These are phyloP conservation scores for Nemurella pictetii DNA, from an alignment of 2,888 invertebrate genomes.

Conservation along the genomic window DNA sequence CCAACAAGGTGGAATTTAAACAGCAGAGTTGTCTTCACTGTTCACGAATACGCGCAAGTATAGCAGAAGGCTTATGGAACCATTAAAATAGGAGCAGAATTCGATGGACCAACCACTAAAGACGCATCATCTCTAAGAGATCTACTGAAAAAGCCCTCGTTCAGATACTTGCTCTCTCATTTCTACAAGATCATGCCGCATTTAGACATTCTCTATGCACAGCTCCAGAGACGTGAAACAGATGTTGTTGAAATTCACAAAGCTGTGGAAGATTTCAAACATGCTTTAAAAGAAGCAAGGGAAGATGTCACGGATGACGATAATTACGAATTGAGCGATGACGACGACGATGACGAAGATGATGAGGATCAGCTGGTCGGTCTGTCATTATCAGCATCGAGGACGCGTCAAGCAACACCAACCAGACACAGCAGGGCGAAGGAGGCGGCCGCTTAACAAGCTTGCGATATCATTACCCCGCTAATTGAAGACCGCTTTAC, in stretches of 20 bases:
- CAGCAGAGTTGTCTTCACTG: constrained; percentile 37
- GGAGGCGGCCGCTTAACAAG: constrained; percentile 42
- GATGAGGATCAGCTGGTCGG: neutral
- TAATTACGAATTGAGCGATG: constrained; percentile 16
- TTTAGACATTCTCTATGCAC: constrained; percentile 43
- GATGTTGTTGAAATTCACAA: constrained; percentile 32
- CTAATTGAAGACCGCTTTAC: constrained; percentile 44
- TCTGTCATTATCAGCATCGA: neutral
- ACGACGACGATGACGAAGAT: constrained; percentile 27
- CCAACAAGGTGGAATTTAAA: constrained; percentile 43
- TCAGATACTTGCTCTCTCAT: constrained; percentile 45
- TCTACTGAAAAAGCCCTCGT: constrained; percentile 33
- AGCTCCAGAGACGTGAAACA: constrained; percentile 40
- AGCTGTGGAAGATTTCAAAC: constrained; percentile 38
- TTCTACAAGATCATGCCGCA: constrained; percentile 46
- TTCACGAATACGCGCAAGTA: constrained; percentile 42
- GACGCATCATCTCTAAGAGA: neutral
- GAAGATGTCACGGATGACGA: constrained; percentile 3
- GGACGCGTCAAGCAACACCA: constrained; percentile 2
- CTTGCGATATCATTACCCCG: constrained; percentile 45
- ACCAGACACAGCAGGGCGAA: neutral
- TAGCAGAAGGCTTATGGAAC: constrained; percentile 44
- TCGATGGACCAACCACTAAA: constrained; percentile 32
- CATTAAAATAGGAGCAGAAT: constrained; percentile 40
- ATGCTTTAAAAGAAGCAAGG: constrained; percentile 33